phyloP scores from a whole-genome alignment of 1,140 invertebrate genomes.

The Pseudobourletiella spinata region DNA sequence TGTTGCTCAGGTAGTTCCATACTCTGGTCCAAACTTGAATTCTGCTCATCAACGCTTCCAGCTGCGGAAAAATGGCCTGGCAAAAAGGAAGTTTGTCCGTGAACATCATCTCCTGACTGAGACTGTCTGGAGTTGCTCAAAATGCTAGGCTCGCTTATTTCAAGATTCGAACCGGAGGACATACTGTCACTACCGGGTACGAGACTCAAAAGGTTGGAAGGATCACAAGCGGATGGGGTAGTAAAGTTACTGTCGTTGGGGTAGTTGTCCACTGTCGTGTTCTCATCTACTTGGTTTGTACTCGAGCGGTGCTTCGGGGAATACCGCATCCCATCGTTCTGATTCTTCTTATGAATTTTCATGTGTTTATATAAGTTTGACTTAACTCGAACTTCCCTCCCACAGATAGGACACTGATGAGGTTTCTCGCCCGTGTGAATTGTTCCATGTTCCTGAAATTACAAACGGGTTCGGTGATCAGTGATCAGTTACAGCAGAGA shows the following conservation, averaged over 20 bases:
- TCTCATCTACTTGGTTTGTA: too few species aligned
- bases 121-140: too few species aligned
- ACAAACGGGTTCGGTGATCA: too few species aligned
- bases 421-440: slow-evolving; percentile 39
- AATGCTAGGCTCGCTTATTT: too few species aligned
- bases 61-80: background rate
- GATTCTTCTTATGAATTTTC: slow-evolving; percentile 33
- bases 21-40: background rate
- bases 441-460: slow-evolving; percentile 25
- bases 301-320: background rate
- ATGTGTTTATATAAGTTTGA: slow-evolving; percentile 36
- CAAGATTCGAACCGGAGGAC: too few species aligned
- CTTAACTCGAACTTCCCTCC: slow-evolving; percentile 32
- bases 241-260: too few species aligned
- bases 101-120: too few species aligned
- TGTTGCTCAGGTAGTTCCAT: slow-evolving; percentile 4
- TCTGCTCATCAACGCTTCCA: too few species aligned
- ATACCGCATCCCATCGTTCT: background rate
- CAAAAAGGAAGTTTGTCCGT: background rate
- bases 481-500: too few species aligned
- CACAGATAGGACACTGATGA: slow-evolving; percentile 38
- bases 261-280: too few species aligned
- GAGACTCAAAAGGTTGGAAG: background rate
- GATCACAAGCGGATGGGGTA: background rate
- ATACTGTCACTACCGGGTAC: background rate